Percentiles rank a stretch among this genome's conserved stretches.
These are phyloP conservation scores for Mormyrus iriodes DNA, from an alignment of 2,113 vertebrate genomes.

Conservation along the genomic window DNA sequence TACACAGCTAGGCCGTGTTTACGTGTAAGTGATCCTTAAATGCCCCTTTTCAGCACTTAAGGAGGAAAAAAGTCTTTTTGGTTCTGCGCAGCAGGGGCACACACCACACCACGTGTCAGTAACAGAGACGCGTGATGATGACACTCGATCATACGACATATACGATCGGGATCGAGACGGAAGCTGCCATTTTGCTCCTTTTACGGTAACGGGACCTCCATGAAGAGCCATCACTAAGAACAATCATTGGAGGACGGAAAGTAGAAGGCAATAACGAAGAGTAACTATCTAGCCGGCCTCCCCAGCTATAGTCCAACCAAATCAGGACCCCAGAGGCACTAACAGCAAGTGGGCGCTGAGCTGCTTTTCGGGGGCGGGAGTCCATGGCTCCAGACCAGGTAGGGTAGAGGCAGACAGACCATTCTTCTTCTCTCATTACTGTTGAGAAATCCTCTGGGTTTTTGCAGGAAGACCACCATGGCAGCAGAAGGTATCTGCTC, in stretches of 20 bases:
- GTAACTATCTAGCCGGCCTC: not conserved
- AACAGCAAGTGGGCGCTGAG: not conserved
- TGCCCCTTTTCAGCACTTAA: constrained; percentile 19
- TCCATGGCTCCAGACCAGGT: not conserved
- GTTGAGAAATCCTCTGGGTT: not conserved
- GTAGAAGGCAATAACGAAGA: not conserved
- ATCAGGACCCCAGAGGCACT: not conserved
- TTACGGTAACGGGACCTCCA: not conserved
- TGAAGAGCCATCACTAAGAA: not conserved
- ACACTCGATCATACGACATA: not conserved
- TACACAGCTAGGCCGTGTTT: constrained; percentile 18
- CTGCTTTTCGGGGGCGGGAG: not conserved
- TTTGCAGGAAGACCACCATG: constrained; percentile 23
- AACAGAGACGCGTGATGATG: not conserved
- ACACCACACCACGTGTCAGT: not conserved
- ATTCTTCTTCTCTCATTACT: constrained; percentile 8
- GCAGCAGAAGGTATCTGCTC: constrained; percentile 1
- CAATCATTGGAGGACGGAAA: not conserved
- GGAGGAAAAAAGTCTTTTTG: not conserved
- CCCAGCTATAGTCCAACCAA: not conserved
- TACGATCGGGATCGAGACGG: not conserved
- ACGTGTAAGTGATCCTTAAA: constrained; percentile 29
- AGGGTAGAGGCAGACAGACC: not conserved
- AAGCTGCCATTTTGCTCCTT: not conserved
- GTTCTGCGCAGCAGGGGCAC: not conserved